Evolutionary conservation across 2,797 vertebrate genomes (phyloP).

Genomic region (Tapirus indicus): DNA sequence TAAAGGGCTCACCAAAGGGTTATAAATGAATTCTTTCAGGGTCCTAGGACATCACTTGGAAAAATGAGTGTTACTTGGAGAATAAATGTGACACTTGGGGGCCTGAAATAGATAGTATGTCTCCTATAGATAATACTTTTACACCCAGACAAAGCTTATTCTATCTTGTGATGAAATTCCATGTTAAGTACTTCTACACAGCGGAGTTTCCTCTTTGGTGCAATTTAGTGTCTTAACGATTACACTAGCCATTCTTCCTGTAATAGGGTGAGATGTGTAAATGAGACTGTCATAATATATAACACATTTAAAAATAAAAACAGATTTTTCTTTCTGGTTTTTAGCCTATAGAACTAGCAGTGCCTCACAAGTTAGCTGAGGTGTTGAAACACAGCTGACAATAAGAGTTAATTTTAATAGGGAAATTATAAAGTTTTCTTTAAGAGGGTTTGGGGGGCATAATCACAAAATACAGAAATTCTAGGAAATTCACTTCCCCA

Average conservation of each 20-base stretch:
- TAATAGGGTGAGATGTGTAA: background rate
- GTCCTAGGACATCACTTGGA: background rate
- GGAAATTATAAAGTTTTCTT: background rate
- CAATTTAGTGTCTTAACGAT: background rate
- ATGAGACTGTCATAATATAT: background rate
- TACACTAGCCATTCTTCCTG: background rate
- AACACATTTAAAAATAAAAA: background rate
- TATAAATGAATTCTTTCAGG: constrained; percentile 61
- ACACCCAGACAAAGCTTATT: background rate
- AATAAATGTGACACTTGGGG: background rate
- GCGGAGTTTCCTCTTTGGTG: background rate
- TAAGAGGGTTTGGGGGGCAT: background rate
- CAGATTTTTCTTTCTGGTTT: background rate
- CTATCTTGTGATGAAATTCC: background rate
- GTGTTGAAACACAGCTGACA: background rate
- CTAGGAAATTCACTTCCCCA: background rate
- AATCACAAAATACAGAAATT: background rate
- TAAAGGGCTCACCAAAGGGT: constrained; percentile 27
- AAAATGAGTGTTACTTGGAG: background rate
- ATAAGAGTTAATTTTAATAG: background rate
- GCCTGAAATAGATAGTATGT: background rate
- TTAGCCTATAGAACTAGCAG: background rate
- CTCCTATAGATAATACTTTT: background rate
- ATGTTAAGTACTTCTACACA: background rate
- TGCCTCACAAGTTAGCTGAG: background rate